Base-by-base conservation (phyloP, 2,888 invertebrate species). In the Chalcis sispes region DNA sequence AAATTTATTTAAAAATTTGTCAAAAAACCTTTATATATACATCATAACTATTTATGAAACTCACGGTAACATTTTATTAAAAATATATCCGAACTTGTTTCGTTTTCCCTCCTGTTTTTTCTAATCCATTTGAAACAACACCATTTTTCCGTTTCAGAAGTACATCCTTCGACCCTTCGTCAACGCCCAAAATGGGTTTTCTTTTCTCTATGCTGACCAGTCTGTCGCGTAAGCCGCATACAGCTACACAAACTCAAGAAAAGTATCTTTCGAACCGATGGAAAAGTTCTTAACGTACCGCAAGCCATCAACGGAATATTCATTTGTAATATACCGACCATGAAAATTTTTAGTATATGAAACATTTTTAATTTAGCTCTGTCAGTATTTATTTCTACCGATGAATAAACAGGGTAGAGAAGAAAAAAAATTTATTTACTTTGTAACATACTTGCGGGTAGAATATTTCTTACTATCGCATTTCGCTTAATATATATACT, bases 101-200 rank as follows among this genome's bases (percentile, higher is more conserved):
- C 32, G 42, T 58, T 58, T 29, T 40, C 23, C 46, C 61, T 27
- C 58, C 64, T 72, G 65, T 74, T 80, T 80, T 82, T 69, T 79
- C 54, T 72, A 73, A 75, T 77, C 75, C 75, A 79, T 80, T 81
- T 69, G 77, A 82, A 75, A 77, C 82, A 78, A 81, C 83, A 82
- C 83, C 82, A 83, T 85, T 85, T 85, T 85, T 85, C 81, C 77
- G 61, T 67, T 18, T 29, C 42, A 42, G 42, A n/a, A n/a, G 29
- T 62, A 58, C 64, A 48, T 76, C 78, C 79, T 72, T 65, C 78
- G 36, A 46, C 54, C 59, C 72, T 59, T 54, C 62, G 74, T 50
- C 58, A 70, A 78, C 76, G 72, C 76, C 78, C 76, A 59, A 73
- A 64, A 58, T 64, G 48, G 20, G 40, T 50, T 67, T 67, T 52